Percentiles rank a stretch among this genome's conserved stretches.
These are phyloP conservation scores for Polypedilum vanderplanki DNA, from an alignment of 1,140 invertebrate species.

Conservation along the genomic window DNA sequence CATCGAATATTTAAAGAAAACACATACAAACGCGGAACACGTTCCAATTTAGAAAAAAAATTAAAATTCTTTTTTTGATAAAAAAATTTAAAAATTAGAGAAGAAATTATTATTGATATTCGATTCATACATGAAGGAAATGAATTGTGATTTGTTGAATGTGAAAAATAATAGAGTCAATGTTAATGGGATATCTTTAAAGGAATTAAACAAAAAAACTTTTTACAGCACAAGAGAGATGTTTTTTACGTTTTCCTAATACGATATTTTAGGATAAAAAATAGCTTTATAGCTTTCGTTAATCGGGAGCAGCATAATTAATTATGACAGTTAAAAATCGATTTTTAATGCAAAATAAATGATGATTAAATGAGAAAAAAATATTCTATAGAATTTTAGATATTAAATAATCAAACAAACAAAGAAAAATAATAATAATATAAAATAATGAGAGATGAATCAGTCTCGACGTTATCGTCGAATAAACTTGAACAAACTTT, in stretches of 20 bases:
- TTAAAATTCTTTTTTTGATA: neutral
- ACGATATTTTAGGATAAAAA: constrained; percentile 12
- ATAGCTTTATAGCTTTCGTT: constrained; percentile 18
- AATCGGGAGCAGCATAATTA: neutral
- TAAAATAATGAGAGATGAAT: neutral
- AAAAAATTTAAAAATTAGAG: neutral
- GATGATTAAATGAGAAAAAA: neutral
- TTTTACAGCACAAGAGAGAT: constrained; percentile 3
- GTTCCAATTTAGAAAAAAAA: constrained; percentile 5
- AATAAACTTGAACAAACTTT: too few species aligned
- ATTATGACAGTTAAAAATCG: constrained; percentile 25
- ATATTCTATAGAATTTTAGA: neutral
- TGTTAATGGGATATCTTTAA: neutral
- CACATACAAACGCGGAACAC: neutral
- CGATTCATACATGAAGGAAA: constrained; percentile 21
- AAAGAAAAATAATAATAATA: neutral
- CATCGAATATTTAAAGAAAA: neutral
- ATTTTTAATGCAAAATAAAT: constrained; percentile 20
- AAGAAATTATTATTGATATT: constrained; percentile 4
- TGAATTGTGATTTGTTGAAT: constrained; percentile 28
- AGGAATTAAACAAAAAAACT: neutral
- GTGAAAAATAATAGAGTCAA: constrained; percentile 18
- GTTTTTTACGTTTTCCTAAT: constrained; percentile 3
- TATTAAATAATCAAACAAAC: neutral
- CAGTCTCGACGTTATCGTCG: neutral